Base-by-base conservation (phyloP, 2,888 invertebrate genomes). In the Drosophila lutescens region DNA sequence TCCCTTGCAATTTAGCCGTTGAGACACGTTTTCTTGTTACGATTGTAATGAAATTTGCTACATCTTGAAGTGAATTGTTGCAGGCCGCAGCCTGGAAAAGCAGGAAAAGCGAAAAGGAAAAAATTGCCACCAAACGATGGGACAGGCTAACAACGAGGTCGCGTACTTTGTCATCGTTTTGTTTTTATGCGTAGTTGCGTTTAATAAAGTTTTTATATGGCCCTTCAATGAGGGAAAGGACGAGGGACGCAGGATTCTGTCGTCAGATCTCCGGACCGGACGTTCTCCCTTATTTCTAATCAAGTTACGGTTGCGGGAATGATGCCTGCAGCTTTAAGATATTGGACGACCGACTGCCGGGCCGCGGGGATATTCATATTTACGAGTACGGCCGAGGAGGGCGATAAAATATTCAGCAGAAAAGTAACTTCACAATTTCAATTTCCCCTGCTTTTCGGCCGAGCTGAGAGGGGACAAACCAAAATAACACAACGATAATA, bases 21-120 rank as follows among this genome's bases (percentile, higher is more conserved):
- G 80, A 74, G 80, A 87, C 86, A 86, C 86, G 86, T 88, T 81
- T 85, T 80, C 80, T 77, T 79, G 79, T 85, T 86, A 85, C 85
- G 86, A 88, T 86, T 86, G 78, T 86, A 88, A 88, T 88, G 87
- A 86, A 86, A 86, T 88, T 86, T 79, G 84, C 72, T 77, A 84
- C 78, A 85, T 73, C 88, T 84, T 80, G 67, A 87, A 83, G 80
- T 85, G 86, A 84, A 85, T 74, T 87, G 83, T 87, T 62, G 72
- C 72, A 61, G 50, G 71, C 50, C 50, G 70, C 55, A 44, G 47
- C 13, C 46, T 9, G 20, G 5, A 30, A 15, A 49, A n/a, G 12
- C 4, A 10, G 3, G 30, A 15, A 47, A 26, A 17, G 1, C 44
- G 13, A 20, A 20, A 20, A 20, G 20, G 32, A 40, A 53, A 70